A percentile compares a stretch with the other conserved stretches of the same genome.
phyloP scores from a whole-genome alignment of 2,113 vertebrate genomes.

The Laterallus jamaicensis region DNA sequence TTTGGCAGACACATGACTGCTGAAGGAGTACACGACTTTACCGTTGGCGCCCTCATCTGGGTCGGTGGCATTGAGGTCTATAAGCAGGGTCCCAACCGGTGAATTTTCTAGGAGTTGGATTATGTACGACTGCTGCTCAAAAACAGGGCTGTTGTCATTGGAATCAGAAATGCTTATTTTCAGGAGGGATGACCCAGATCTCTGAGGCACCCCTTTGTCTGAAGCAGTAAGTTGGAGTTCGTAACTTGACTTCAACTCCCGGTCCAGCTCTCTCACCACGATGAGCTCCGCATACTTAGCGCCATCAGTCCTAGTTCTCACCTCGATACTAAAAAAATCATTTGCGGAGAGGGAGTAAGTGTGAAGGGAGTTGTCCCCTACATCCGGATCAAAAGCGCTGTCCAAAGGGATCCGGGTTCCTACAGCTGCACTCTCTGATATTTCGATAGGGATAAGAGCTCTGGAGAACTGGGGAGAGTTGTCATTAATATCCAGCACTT shows the following conservation, averaged over 20 bases:
- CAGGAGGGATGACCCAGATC: constrained; percentile 89
- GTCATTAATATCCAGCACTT: constrained; percentile 97
- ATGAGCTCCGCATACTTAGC: constrained; percentile 95
- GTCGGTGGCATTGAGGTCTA: constrained; percentile 96
- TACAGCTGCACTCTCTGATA: constrained; percentile 94
- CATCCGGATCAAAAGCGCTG: constrained; percentile 91
- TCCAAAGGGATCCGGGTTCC: constrained; percentile 94
- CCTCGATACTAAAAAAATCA: constrained; percentile 91
- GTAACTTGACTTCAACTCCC: constrained; percentile 87
- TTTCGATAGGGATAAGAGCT: constrained; percentile 91
- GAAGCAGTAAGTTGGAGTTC: constrained; percentile 92
- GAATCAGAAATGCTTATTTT: constrained; percentile 95
- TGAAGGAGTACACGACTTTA: constrained; percentile 93
- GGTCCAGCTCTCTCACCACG: constrained; percentile 89
- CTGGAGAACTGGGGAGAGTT: constrained; percentile 93
- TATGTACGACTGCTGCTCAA: constrained; percentile 87
- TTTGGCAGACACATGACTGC: constrained; percentile 90
- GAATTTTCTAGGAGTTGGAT: constrained; percentile 89
- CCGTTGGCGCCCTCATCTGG: constrained; percentile 98
- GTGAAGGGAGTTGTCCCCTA: constrained; percentile 91
- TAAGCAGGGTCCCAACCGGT: constrained; percentile 85
- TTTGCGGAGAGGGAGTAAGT: constrained; percentile 90
- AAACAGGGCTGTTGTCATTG: constrained; percentile 96
- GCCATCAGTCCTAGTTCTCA: constrained; percentile 90
- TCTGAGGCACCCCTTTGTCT: constrained; percentile 89